Evolutionary conservation across 2,888 invertebrate species (phyloP), one percentile per base, ranked within the genome.

Genomic region (Oasisia sp.): DNA sequence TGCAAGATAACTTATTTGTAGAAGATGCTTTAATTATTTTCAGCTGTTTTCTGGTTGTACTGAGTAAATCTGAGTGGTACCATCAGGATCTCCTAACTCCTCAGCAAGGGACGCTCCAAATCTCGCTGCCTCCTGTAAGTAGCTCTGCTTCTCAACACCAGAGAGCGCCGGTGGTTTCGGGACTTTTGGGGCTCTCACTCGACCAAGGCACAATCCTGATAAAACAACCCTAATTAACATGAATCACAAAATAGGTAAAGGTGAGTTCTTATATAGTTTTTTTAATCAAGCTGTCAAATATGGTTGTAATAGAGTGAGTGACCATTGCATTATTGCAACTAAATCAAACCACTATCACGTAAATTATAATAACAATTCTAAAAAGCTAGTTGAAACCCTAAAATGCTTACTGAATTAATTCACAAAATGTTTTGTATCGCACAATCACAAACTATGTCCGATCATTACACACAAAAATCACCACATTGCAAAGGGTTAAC

Each of bases 131-230:
- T 74, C 74, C 74, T 74, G 74, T 74, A 74, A 19, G 74, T 74
- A 74, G 74, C 74, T 74, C 74, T 74, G 74, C 27, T 74, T 74
- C 74, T 74, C 74, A 27, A 74, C 74, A 74, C n/a, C n/a, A 74
- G 74, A 74, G 74, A 74, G 74, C 27, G 74, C 74, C n/a, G 74
- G 74, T 74, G 74, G 74, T 74, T 74, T 74, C 7, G 74, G 27
- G 27, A 74, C 27, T n/a, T 74, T 74, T 1, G 74, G 74, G 74
- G 74, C n/a, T n/a, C 74, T 19, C 27, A 74, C 74, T 74, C 74
- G 14, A 27, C 74, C 74, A 19, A 74, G 74, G 27, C 74, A 74
- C 27, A 74, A 74, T 27, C 74, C 74, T 74, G n/a, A 74, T 7
- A n/a, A 74, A 74, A 74, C 5, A 56, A 19, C 56, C 4, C 56